A percentile compares a stretch with the other conserved stretches of the same genome.
Evolutionary conservation across 2,888 invertebrate species (phyloP).

Genomic region (Oxystoma pomonae): DNA sequence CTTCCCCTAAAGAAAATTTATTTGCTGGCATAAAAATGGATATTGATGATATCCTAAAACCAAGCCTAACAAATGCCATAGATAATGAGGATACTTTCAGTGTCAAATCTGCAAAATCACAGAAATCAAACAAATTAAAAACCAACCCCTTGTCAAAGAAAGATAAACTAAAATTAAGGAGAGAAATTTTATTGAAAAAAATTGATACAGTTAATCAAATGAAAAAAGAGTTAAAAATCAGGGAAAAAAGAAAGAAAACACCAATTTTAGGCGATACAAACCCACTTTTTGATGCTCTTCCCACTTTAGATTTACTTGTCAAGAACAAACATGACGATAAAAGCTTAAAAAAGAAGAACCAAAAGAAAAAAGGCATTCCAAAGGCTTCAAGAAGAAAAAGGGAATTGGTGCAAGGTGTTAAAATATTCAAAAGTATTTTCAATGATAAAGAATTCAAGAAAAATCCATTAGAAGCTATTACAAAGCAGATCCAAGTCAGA

Average conservation of each 20-base stretch:
- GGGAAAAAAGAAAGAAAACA: constrained; percentile 36
- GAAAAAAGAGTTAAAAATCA: constrained; percentile 35
- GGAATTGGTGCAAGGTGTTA: constrained; percentile 32
- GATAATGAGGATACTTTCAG: constrained; percentile 34
- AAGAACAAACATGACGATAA: constrained; percentile 16
- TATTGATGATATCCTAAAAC: constrained; percentile 1
- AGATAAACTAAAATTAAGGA: constrained; percentile 38
- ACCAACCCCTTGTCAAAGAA: constrained; percentile 36
- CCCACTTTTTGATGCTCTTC: constrained; percentile 40
- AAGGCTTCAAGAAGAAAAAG: constrained; percentile 36
- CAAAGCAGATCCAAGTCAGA: constrained; percentile 33
- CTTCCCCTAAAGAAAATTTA: constrained; percentile 27
- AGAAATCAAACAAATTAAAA: constrained; percentile 32
- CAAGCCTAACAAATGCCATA: constrained; percentile 4
- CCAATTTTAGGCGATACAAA: constrained; percentile 38
- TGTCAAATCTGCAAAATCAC: constrained; percentile 38
- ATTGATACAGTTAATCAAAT: constrained; percentile 37
- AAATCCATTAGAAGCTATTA: constrained; percentile 35
- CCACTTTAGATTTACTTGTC: constrained; percentile 37
- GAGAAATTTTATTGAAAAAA: constrained; percentile 37
- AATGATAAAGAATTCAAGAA: constrained; percentile 34
- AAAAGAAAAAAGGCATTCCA: constrained; percentile 33
- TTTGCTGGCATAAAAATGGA: constrained; percentile 34
- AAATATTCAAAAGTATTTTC: constrained; percentile 35
- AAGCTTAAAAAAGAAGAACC: constrained; percentile 7